Evolutionary conservation across 2,797 vertebrate genomes (phyloP), one percentile per base, ranked within the genome.

Genomic region (Hephaestus fuliginosus): DNA sequence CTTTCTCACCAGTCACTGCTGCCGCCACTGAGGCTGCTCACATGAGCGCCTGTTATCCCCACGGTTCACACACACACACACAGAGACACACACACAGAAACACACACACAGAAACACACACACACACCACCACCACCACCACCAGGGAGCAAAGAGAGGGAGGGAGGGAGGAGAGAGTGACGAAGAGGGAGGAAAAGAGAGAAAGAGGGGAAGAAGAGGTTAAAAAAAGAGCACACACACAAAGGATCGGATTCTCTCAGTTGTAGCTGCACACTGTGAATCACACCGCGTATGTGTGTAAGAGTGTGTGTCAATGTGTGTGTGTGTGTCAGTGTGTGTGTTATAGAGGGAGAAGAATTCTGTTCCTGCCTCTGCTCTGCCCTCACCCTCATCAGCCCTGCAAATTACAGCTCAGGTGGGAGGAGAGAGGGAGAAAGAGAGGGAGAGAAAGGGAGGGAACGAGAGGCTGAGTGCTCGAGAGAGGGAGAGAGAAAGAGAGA

Each of bases 331-430:
- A 72, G 82, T 63, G 82, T 62, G 86, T 86, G 92, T 91, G 91
- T 87, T 83, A 73, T 75, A 82, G 89, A 93, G 88, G 84, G 87
- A 93, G 89, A 86, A 88, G 91, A 91, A 95, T 92, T 95, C 91
- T 94, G 95, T 90, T 95, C 91, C 90, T 93, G 91, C 91, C 92
- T 94, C 90, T 91, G 92, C 88, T 93, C 90, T 93, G 91, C 89
- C 86, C 90, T 95, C 89, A 88, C 92, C 90, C 94, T 96, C 95
- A 97, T 97, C 96, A 96, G 96, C 95, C 90, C 96, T 95, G 96
- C 96, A 96, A 96, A 97, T 97, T 95, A 95, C 93, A 94, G 94
- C 91, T 95, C 95, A 94, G 93, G 95, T 96, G 95, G 96, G 96
- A 95, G 94, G 95, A 95, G 95, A 95, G 94, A 93, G 85, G 62